These are phyloP conservation scores for Neodiprion pinetum DNA, from an alignment of 1,140 invertebrate species.

Conservation along the genomic window DNA sequence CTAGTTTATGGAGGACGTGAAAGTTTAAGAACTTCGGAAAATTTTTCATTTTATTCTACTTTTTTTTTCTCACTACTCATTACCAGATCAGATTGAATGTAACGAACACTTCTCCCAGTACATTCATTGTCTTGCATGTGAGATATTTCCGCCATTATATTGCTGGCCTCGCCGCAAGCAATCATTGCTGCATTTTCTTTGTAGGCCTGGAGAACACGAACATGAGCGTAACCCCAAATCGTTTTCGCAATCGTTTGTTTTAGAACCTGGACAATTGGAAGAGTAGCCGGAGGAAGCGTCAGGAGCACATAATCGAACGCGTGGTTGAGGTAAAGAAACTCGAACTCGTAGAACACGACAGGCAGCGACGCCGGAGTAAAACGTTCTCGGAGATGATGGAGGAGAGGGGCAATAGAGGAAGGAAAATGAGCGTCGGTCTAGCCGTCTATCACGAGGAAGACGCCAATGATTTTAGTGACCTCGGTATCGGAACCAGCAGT, in stretches of 20 bases:
- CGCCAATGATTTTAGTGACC: constrained; percentile 80
- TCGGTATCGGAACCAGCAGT: constrained; percentile 81
- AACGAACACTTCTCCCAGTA: no score
- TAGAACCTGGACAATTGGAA: constrained; percentile 96
- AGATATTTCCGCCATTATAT: no score
- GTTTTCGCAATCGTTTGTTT: constrained; percentile 29
- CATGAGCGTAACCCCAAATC: not conserved
- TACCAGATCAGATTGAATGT: no score
- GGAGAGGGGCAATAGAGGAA: constrained; percentile 72
- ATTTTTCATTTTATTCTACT: no score
- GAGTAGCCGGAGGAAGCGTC: constrained; percentile 85
- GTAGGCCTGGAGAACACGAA: no score
- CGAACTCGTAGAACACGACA: constrained; percentile 78
- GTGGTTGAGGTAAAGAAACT: constrained; percentile 88
- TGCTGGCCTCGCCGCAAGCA: no score
- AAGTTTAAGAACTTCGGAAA: not conserved
- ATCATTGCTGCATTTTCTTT: no score
- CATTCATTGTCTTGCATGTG: no score
- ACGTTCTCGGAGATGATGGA: constrained; percentile 95
- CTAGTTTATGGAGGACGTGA: constrained; percentile 8
- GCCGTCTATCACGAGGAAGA: constrained; percentile 80
- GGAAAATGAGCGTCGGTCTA: constrained; percentile 66
- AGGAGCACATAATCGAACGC: constrained; percentile 88
- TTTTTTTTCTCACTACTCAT: no score
- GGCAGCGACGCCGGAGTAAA: constrained; percentile 79